Evolutionary conservation across 2,888 invertebrate genomes (phyloP), one percentile per base, ranked within the genome.

Genomic region (Spilarctia lutea): DNA sequence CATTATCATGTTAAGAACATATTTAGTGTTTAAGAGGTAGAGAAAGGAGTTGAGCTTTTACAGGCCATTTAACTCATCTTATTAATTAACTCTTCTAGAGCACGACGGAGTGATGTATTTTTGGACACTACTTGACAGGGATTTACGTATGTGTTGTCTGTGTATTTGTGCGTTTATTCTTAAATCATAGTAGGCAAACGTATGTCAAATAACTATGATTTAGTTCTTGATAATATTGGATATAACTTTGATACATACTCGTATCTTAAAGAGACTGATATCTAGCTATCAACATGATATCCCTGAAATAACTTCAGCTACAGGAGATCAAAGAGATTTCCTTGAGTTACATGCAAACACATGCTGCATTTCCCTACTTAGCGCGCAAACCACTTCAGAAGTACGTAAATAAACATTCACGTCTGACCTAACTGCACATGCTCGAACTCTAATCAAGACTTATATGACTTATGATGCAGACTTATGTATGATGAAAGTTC

Each of bases 321-420:
- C 60, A 20, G 8, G 69, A 81, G 71, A 82, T 83, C 84, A 83
- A 83, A 83, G 81, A 52, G 66, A 69, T 68, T 65, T 66, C 65
- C 68, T 33, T 35, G 33, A 72, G 73, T 39, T 42, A 74, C 65
- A 65, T 65, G 63, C 72, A 72, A 76, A 78, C 71, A 74, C 77
- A 75, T 73, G 77, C 72, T 79, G 72, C 75, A 76, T 81, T 75
- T 75, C 68, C 72, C 74, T 84, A 81, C 79, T 81, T 75, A 75
- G 76, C 65, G 68, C 69, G 68, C 72, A 39, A 70, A 75, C 75
- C 66, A 69, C 67, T 74, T 72, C 73, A 65, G 75, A 74, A 63
- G 56, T 27, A 60, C 56, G 77, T 80, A 82, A 83, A 83, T 71
- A 83, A 80, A 83, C 82, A 71, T 24, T 35, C n/a, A 39, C 20